Evolutionary conservation across 1,140 invertebrate genomes (phyloP).

Genomic region (Meloidogyne floridensis): DNA sequence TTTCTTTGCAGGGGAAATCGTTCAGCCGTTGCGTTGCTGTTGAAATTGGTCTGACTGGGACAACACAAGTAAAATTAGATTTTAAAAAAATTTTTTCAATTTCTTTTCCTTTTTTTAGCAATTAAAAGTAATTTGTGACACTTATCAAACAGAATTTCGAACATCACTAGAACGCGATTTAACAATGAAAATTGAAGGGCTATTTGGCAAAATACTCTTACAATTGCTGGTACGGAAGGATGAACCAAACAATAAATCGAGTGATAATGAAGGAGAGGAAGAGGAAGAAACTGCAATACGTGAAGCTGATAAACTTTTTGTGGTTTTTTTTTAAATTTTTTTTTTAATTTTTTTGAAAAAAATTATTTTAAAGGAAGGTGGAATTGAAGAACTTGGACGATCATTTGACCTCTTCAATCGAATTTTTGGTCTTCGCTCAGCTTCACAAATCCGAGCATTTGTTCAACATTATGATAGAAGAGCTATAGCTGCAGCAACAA

Average conservation of each 20-base stretch:
- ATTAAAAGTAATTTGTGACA: slow-evolving; percentile 54
- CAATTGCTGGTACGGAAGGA: slow-evolving; percentile 42
- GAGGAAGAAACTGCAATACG: slow-evolving; percentile 45
- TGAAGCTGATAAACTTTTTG: slow-evolving; percentile 35
- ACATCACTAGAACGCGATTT: slow-evolving; percentile 47
- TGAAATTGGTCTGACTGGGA: slow-evolving; percentile 46
- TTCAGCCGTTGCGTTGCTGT: slow-evolving; percentile 44
- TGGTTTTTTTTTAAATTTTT: slow-evolving; percentile 2
- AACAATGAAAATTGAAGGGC: slow-evolving; percentile 51
- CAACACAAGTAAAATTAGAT: slow-evolving; percentile 27
- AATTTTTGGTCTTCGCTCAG: slow-evolving; percentile 40
- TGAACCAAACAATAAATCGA: neutral
- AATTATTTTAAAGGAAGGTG: slow-evolving; percentile 11
- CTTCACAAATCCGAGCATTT: slow-evolving; percentile 52
- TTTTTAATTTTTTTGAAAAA: neutral
- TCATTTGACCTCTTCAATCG: slow-evolving; percentile 49
- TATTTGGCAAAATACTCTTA: slow-evolving; percentile 54
- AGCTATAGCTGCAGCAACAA: slow-evolving; percentile 21
- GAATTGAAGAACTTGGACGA: slow-evolving; percentile 52
- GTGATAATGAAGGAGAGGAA: slow-evolving; percentile 37
- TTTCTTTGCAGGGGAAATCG: slow-evolving; percentile 27
- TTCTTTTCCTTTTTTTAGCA: slow-evolving; percentile 41
- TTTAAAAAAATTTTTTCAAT: neutral
- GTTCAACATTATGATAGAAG: slow-evolving; percentile 44
- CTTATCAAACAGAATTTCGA: slow-evolving; percentile 49